phyloP scores from a whole-genome alignment of 2,797 vertebrate species.

The Coranthus polyacanthus region DNA sequence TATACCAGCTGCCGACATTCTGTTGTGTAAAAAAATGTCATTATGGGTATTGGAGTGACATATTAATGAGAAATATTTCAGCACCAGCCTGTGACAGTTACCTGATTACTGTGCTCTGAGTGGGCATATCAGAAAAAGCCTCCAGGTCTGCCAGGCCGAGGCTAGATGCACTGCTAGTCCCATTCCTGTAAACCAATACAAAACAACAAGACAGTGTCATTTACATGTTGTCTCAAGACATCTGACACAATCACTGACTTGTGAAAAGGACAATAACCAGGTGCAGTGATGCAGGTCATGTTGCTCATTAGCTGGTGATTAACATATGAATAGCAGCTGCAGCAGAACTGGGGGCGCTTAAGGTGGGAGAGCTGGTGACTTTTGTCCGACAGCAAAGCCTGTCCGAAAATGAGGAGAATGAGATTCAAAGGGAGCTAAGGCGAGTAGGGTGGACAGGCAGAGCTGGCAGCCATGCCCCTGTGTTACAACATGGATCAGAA shows the following conservation, averaged over 20 bases:
- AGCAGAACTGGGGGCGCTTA: constrained; percentile 54
- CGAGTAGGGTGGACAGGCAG: constrained; percentile 43
- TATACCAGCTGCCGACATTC: constrained; percentile 13
- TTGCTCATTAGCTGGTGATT: constrained; percentile 70
- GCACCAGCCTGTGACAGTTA: constrained; percentile 73
- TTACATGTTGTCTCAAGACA: constrained; percentile 36
- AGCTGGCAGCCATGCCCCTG: constrained; percentile 52
- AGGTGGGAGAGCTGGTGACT: constrained; percentile 62
- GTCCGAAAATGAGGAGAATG: constrained; percentile 67
- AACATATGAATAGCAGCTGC: constrained; percentile 73
- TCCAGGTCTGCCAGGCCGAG: constrained; percentile 93
- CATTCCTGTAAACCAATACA: constrained; percentile 89
- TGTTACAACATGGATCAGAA: constrained; percentile 59
- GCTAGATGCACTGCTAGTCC: constrained; percentile 95
- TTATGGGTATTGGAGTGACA: constrained; percentile 32
- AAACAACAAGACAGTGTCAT: constrained; percentile 45
- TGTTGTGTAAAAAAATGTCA: constrained; percentile 50
- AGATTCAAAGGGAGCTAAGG: constrained; percentile 54
- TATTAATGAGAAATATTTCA: constrained; percentile 53
- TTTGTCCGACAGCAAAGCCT: constrained; percentile 44
- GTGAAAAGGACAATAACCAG: constrained; percentile 60
- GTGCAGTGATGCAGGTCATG: constrained; percentile 57
- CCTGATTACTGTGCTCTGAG: constrained; percentile 89
- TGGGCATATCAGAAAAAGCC: constrained; percentile 90
- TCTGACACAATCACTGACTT: constrained; percentile 38